Percentiles rank a stretch among this genome's conserved stretches.
phyloP scores from a whole-genome alignment of 2,113 vertebrate species.

The Bos indicus region DNA sequence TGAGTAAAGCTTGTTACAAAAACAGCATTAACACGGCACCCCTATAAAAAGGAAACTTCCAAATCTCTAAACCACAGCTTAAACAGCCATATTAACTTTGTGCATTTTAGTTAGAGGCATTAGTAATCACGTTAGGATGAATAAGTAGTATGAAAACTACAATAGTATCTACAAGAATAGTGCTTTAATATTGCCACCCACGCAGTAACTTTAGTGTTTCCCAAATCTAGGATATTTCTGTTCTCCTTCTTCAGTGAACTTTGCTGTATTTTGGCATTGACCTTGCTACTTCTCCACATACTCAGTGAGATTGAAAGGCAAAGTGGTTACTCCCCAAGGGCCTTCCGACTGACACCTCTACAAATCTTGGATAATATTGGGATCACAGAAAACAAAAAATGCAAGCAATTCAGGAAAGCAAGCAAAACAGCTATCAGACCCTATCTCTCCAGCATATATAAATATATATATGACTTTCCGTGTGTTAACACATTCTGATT shows the following conservation, averaged over 20 bases:
- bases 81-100: not conserved
- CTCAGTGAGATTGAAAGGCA: not conserved
- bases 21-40: not conserved
- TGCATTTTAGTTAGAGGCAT: not conserved
- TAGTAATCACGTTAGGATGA: not conserved
- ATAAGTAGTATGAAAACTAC: not conserved
- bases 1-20: not conserved
- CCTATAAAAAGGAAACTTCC: not conserved
- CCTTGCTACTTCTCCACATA: not conserved
- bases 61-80: not conserved
- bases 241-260: slow-evolving; percentile 32
- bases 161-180: not conserved
- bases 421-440: not conserved
- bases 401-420: not conserved
- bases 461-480: not conserved
- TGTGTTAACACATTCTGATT: not conserved
- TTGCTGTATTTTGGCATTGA: not conserved
- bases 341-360: not conserved
- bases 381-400: not conserved
- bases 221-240: not conserved
- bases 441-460: not conserved
- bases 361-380: not conserved
- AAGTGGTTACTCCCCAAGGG: not conserved
- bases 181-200: not conserved
- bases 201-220: slow-evolving; percentile 10